Evolutionary conservation across 2,888 invertebrate species (phyloP).

Genomic region (Scelioninae gen. 2): DNA sequence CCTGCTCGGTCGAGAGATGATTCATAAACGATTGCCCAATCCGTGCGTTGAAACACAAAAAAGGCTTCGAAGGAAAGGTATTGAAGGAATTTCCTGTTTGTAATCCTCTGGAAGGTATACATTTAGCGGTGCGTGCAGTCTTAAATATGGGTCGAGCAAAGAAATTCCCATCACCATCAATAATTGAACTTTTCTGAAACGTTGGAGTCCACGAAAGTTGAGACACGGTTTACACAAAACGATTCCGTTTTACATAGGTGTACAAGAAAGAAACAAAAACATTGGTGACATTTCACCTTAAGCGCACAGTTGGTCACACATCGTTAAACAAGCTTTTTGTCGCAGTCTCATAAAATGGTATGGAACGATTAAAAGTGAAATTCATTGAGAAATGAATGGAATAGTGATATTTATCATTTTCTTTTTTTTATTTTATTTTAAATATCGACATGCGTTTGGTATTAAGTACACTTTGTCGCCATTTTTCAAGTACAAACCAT

Average conservation of each 20-base stretch:
- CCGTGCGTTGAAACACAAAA: slow-evolving; percentile 1
- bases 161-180: slow-evolving; percentile 30
- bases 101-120: slow-evolving; percentile 21
- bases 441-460: slow-evolving; percentile 1
- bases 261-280: too few relatives aligned
- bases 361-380: slow-evolving; percentile 33
- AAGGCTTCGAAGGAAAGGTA: slow-evolving; percentile 20
- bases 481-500: too few relatives aligned
- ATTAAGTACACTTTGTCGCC: too few relatives aligned
- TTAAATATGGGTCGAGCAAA: slow-evolving; percentile 14
- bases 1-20: slow-evolving; percentile 2
- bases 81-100: slow-evolving; percentile 39
- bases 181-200: slow-evolving; percentile 10
- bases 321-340: slow-evolving; percentile 14
- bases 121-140: slow-evolving; percentile 44
- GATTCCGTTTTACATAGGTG: too few relatives aligned
- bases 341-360: not conserved
- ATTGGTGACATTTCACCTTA: not conserved
- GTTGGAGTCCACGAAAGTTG: not conserved
- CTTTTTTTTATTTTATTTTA: not conserved
- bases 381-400: slow-evolving; percentile 33
- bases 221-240: not conserved
- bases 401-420: slow-evolving; percentile 36
- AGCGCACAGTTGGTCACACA: slow-evolving; percentile 9
- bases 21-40: slow-evolving; percentile 19